These are phyloP conservation scores for Tetrao urogallus DNA, from an alignment of 2,113 vertebrate genomes.

Conservation along the genomic window DNA sequence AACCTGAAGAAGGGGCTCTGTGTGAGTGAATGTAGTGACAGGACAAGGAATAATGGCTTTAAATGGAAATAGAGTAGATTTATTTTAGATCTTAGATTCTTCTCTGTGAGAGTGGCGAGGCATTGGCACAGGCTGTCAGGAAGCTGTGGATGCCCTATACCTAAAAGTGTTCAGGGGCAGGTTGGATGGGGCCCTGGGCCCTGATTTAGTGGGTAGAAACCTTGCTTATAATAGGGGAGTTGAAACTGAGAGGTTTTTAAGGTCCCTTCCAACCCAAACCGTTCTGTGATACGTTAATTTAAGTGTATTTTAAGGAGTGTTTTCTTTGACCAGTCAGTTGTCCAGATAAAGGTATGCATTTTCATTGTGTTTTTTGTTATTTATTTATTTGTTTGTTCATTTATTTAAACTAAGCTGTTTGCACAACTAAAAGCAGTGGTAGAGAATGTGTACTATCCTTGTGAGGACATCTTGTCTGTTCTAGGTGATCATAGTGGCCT, in stretches of 20 bases:
- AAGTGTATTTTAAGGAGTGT: not conserved
- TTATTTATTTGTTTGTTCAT: not conserved
- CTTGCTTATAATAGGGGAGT: not conserved
- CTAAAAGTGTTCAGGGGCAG: not conserved
- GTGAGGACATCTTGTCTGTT: not conserved
- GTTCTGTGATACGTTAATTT: not conserved
- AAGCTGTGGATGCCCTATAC: not conserved
- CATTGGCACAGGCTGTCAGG: not conserved
- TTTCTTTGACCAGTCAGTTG: not conserved
- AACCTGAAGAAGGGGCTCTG: not conserved
- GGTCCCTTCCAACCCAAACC: not conserved
- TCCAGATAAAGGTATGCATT: not conserved
- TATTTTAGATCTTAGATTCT: too few species aligned
- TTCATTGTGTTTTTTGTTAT: not conserved
- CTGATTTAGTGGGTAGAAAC: not conserved
- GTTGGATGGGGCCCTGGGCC: not conserved
- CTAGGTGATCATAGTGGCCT: not conserved
- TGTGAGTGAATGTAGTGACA: not conserved
- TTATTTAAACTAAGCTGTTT: not conserved
- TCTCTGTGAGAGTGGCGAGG: too few species aligned
- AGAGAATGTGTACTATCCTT: not conserved
- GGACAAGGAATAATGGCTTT: not conserved
- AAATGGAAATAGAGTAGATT: not conserved
- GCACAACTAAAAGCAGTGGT: not conserved
- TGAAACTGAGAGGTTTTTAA: not conserved